Evolutionary conservation across 1,140 invertebrate species (phyloP).

Genomic region (Thereuonema tuberculata): DNA sequence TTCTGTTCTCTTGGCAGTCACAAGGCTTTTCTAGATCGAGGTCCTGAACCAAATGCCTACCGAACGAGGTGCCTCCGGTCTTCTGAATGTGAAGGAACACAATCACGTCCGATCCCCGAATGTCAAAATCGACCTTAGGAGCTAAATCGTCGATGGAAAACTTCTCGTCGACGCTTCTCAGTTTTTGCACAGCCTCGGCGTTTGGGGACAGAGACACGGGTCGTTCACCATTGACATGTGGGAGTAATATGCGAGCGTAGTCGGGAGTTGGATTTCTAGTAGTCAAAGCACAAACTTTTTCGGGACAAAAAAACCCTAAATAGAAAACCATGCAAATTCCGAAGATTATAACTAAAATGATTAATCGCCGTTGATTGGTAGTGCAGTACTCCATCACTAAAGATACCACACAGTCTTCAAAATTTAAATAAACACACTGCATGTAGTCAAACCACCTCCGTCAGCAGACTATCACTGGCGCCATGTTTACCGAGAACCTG

Average conservation of each 20-base stretch:
- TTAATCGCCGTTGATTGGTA: conserved; percentile 45
- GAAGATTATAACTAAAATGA: conserved; percentile 51
- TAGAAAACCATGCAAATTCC: conserved; percentile 61
- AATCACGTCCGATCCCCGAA: conserved; percentile 86
- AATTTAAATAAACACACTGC: conserved; percentile 39
- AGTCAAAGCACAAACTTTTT: conserved; percentile 63
- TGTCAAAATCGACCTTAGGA: conserved; percentile 19
- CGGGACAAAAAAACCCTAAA: conserved; percentile 74
- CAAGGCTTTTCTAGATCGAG: conserved; percentile 76
- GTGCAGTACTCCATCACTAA: conserved; percentile 52
- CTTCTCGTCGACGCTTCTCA: conserved; percentile 10
- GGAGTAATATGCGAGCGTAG: not conserved
- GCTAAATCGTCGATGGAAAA: conserved; percentile 22
- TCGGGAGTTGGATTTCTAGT: conserved; percentile 29
- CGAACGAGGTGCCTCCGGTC: conserved; percentile 86
- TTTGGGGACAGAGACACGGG: conserved; percentile 9
- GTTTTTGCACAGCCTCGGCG: not conserved
- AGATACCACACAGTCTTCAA: conserved; percentile 27
- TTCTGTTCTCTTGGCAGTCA: conserved; percentile 51
- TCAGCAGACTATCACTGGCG: not conserved
- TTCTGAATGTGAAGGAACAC: conserved; percentile 99
- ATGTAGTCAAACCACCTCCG: not conserved
- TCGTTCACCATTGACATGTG: conserved; percentile 7
- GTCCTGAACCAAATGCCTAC: conserved; percentile 84
- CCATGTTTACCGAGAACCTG: no score